These are phyloP conservation scores for Aspidiotus rigidus DNA, from an alignment of 2,888 invertebrate species.

Conservation along the genomic window DNA sequence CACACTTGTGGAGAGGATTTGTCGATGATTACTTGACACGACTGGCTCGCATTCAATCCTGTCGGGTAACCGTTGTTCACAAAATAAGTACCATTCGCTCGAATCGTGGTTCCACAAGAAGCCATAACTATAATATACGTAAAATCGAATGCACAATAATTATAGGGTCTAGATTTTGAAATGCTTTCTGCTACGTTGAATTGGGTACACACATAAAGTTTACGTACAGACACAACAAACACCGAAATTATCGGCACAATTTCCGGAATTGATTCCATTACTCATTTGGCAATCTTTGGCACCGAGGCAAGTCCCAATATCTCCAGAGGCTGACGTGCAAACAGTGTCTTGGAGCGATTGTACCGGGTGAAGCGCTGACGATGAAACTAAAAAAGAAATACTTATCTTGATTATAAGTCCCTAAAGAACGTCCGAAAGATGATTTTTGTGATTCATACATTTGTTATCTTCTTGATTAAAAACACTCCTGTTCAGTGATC, in stretches of 20 bases:
- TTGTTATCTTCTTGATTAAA: conserved; percentile 9
- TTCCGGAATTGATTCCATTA: conserved; percentile 65
- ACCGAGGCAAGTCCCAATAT: conserved; percentile 72
- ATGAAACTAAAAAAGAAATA: conserved; percentile 53
- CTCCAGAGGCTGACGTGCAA: conserved; percentile 65
- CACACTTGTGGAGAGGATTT: conserved; percentile 71
- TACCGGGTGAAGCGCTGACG: conserved; percentile 58
- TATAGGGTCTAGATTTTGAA: background rate
- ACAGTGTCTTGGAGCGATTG: conserved; percentile 68
- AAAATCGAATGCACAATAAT: background rate
- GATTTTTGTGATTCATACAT: conserved; percentile 7
- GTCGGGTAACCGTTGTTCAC: conserved; percentile 73
- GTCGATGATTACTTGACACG: conserved; percentile 72
- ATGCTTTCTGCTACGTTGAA: too few relatives aligned
- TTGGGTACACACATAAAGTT: background rate
- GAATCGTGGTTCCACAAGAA: conserved; percentile 66
- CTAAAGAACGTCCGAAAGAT: too few relatives aligned
- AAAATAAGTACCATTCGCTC: conserved; percentile 77
- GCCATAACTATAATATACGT: conserved; percentile 56
- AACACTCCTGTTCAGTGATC: background rate
- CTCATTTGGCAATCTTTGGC: conserved; percentile 59
- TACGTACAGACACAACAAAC: conserved; percentile 66
- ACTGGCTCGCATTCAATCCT: conserved; percentile 66
- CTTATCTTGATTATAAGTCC: background rate
- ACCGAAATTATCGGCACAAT: conserved; percentile 70